Evolutionary conservation across 2,797 vertebrate genomes (phyloP).

Genomic region (Cuniculus paca): DNA sequence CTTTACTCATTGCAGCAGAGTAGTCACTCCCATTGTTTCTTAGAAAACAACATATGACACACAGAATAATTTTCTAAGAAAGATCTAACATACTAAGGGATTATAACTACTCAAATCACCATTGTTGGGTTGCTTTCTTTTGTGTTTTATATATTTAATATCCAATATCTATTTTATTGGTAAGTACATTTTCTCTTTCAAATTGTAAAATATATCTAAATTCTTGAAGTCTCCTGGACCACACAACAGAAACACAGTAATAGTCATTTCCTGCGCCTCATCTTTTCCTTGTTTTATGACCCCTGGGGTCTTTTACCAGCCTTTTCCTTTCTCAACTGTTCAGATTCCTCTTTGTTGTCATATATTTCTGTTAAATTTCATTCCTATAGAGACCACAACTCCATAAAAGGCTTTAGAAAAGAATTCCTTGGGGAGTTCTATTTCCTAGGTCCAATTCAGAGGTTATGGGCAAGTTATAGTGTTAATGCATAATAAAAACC

Average conservation of each 20-base stretch:
- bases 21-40: not conserved
- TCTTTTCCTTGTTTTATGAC: not conserved
- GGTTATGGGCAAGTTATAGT: not conserved
- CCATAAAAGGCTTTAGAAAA: not conserved
- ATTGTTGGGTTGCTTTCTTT: not conserved
- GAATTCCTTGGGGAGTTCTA: not conserved
- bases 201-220: not conserved
- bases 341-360: slow-evolving; percentile 1
- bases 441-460: not conserved
- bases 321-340: not conserved
- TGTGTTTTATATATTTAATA: not conserved
- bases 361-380: slow-evolving; percentile 6
- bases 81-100: not conserved
- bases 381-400: not conserved
- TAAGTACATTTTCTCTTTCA: not conserved
- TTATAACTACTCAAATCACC: not conserved
- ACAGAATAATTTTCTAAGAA: slow-evolving; percentile 24
- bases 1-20: not conserved
- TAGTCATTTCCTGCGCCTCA: not conserved
- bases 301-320: not conserved
- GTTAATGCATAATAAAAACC: not conserved
- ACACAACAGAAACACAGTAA: not conserved
- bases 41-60: not conserved
- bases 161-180: slow-evolving; percentile 8
- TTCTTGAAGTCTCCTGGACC: not conserved